Evolutionary conservation across 2,797 vertebrate species (phyloP), one percentile per base, ranked within the genome.

Genomic region (Sciaenops ocellatus): DNA sequence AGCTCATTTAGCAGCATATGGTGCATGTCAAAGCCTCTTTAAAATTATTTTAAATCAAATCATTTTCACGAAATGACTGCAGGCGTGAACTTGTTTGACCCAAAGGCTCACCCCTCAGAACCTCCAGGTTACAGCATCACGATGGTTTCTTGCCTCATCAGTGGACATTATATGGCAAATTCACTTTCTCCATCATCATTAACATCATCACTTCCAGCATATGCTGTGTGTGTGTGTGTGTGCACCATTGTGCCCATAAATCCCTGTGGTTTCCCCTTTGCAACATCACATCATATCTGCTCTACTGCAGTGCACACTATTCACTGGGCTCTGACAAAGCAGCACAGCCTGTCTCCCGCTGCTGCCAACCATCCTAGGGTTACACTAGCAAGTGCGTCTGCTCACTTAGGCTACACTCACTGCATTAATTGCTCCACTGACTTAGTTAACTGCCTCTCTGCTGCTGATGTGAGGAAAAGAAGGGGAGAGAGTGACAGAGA

Each of bases 341-440:
- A 64, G 62, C 69, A 42, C 55, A 42, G 77, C 42, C 77, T 42
- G 24, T 78, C 69, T 78, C 51, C 69, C 8, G 8, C 60, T 69
- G 65, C 84, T 80, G 81, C 78, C 72, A 85, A 73, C 80, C 65
- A 17, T 87, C 72, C 64, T 63, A 24, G 46, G 62, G 83, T 79
- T 70, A 77, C 41, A 20, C 82, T 59, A 54, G 69, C 67, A 72
- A 76, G 78, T 73, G 57, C 11, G 54, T 84, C 79, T 76, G 68
- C 79, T 90, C 91, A 85, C 73, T 89, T 86, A 82, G 75, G 73
- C 87, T 80, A 83, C 76, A 85, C 90, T 87, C 86, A 84, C 87
- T 81, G 80, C 88, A 91, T 94, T 95, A 92, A 94, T 91, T 94
- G 92, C 91, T 92, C 82, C 92, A 92, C 77, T 93, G 93, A 90